Percentiles rank a stretch among this genome's conserved stretches.
phyloP scores from a whole-genome alignment of 2,888 invertebrate species.

The Lasioglossum oenotherae region DNA sequence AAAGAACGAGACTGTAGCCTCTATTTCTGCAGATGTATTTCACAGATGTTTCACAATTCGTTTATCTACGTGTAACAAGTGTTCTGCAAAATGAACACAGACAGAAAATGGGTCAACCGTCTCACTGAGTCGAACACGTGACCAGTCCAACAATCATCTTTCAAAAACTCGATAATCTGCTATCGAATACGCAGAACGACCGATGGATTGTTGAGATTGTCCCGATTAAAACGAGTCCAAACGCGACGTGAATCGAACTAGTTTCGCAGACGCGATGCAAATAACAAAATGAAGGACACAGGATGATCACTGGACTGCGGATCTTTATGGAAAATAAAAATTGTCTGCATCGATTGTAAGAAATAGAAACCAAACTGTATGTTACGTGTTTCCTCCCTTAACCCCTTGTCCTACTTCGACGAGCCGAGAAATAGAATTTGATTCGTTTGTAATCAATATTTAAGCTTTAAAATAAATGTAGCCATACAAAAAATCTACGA shows the following conservation, averaged over 20 bases:
- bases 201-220: not conserved
- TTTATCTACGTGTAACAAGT: not conserved
- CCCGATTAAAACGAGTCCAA: not conserved
- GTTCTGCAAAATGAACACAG: not conserved
- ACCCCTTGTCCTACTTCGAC: too few relatives aligned
- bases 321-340: too few relatives aligned
- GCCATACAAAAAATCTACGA: too few relatives aligned
- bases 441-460: too few relatives aligned
- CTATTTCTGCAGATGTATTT: not conserved
- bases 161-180: not conserved
- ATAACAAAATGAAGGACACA: not conserved
- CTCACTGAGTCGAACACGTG: conserved; percentile 16
- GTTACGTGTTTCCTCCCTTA: too few relatives aligned
- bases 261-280: not conserved
- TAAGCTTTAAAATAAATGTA: too few relatives aligned
- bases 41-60: not conserved
- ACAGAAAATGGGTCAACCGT: not conserved
- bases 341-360: too few relatives aligned
- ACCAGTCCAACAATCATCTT: not conserved
- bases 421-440: too few relatives aligned
- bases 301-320: not conserved
- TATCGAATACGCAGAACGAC: not conserved
- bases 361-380: too few relatives aligned
- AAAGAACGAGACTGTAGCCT: conserved; percentile 29
- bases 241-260: not conserved